Conservation (phyloP, 2,888 invertebrate genomes). For the Ichneumon xanthorius region DNA sequence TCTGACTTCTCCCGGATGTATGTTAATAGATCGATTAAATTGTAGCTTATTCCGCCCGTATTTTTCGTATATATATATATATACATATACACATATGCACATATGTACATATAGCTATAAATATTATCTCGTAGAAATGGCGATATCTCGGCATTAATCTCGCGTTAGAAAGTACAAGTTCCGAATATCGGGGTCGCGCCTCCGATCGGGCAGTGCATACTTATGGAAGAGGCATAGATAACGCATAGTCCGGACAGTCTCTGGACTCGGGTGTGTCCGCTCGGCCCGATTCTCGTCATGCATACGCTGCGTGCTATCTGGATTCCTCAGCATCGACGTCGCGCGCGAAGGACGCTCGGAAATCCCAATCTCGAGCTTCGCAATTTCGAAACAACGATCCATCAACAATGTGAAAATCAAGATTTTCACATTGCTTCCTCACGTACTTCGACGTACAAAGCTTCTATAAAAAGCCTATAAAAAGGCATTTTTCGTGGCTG, state of each 20-base stretch:
- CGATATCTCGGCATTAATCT: conserved; percentile 40
- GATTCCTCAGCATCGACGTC: conserved; percentile 37
- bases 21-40: conserved; percentile 2
- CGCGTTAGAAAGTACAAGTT: conserved; percentile 67
- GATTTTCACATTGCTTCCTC: not conserved
- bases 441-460: not conserved
- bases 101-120: not conserved
- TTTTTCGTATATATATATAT: not conserved
- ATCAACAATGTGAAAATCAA: not conserved
- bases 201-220: conserved; percentile 58
- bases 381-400: conserved; percentile 26
- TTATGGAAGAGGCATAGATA: conserved; percentile 24
- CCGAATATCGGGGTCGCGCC: conserved; percentile 64
- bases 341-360: conserved; percentile 29
- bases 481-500: no score
- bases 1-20: not conserved
- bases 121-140: conserved; percentile 19
- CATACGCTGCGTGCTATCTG: not conserved
- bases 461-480: no score
- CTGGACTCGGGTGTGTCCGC: conserved; percentile 43
- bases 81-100: not conserved
- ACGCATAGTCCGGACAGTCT: conserved; percentile 30
- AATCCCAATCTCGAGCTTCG: conserved; percentile 33
- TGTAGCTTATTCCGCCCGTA: conserved; percentile 27
- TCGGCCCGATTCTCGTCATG: conserved; percentile 37